Conservation (phyloP, 2,797 vertebrate species). For the Brotula barbata region DNA sequence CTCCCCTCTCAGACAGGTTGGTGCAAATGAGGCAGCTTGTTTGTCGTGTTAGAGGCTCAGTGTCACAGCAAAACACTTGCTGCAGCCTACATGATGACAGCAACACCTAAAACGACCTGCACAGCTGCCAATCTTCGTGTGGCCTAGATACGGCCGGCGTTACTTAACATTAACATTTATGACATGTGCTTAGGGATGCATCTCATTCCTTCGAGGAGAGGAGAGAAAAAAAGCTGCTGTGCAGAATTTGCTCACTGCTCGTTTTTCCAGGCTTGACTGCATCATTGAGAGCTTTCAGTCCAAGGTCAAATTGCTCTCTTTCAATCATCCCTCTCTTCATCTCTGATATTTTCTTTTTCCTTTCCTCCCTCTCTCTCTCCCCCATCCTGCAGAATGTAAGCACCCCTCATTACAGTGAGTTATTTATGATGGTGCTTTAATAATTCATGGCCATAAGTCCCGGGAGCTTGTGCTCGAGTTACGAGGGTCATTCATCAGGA, state of each 20-base stretch:
- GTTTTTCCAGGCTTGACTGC: slow-evolving; percentile 15
- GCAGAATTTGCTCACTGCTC: slow-evolving; percentile 17
- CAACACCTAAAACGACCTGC: slow-evolving; percentile 44
- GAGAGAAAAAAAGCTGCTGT: not conserved
- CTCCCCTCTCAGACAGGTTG: slow-evolving; percentile 2
- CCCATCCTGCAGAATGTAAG: slow-evolving; percentile 35
- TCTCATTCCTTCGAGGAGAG: slow-evolving; percentile 5
- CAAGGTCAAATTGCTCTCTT: slow-evolving; percentile 57
- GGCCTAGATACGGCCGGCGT: slow-evolving; percentile 32
- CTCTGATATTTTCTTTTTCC: slow-evolving; percentile 1
- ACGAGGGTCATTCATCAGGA: slow-evolving; percentile 64
- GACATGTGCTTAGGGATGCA: slow-evolving; percentile 25
- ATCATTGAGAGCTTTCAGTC: slow-evolving; percentile 16
- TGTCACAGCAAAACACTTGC: slow-evolving; percentile 16
- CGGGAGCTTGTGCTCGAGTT: slow-evolving; percentile 47
- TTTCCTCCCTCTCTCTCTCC: not conserved
- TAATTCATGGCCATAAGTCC: slow-evolving; percentile 64
- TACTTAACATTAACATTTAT: slow-evolving; percentile 47
- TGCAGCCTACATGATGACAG: slow-evolving; percentile 24
- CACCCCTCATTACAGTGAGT: slow-evolving; percentile 64
- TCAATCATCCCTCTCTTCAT: slow-evolving; percentile 38
- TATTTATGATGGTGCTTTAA: slow-evolving; percentile 70
- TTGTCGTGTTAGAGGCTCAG: not conserved
- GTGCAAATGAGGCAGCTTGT: slow-evolving; percentile 1
- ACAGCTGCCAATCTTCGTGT: slow-evolving; percentile 30